A percentile compares a stretch with the other conserved stretches of the same genome.
These are phyloP conservation scores for Ophion ellenae DNA, from an alignment of 2,888 invertebrate genomes.

Conservation along the genomic window DNA sequence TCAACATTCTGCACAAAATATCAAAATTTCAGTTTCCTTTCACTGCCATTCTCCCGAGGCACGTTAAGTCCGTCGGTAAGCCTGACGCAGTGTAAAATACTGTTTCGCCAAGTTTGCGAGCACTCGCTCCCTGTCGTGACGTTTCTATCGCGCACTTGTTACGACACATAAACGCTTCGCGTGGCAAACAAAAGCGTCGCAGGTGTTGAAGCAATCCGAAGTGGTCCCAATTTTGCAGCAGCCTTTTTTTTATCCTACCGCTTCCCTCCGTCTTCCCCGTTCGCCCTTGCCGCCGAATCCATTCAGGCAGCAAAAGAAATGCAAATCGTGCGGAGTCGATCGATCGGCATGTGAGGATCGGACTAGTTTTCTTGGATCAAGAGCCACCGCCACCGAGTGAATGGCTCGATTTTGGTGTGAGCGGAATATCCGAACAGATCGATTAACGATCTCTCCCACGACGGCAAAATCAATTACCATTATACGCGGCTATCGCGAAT, in stretches of 20 bases:
- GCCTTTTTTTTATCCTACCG: not conserved
- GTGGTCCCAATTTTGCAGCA: conserved; percentile 26
- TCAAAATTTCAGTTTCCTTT: conserved; percentile 33
- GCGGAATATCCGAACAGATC: conserved; percentile 21
- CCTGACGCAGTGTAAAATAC: not conserved
- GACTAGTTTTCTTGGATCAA: conserved; percentile 3
- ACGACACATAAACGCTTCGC: conserved; percentile 53
- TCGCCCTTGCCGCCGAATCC: not conserved
- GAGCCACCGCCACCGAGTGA: conserved; percentile 8
- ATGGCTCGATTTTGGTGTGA: conserved; percentile 28
- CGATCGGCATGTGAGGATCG: conserved; percentile 4
- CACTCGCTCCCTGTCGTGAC: conserved; percentile 50
- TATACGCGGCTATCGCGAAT: conserved; percentile 48
- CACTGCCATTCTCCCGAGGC: conserved; percentile 56
- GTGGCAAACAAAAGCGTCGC: conserved; percentile 40
- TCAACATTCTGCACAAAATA: too few relatives aligned
- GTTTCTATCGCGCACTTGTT: conserved; percentile 54
- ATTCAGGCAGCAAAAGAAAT: conserved; percentile 6
- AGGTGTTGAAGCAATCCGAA: conserved; percentile 37
- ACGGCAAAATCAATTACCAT: conserved; percentile 67
- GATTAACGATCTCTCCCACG: conserved; percentile 47
- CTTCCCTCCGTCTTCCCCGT: not conserved
- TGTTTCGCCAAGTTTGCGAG: conserved; percentile 38
- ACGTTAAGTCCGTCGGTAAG: conserved; percentile 38
- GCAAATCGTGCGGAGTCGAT: conserved; percentile 30